A percentile compares a stretch with the other conserved stretches of the same genome.
phyloP scores from a whole-genome alignment of 2,888 invertebrate species.

The Eupithecia subfuscata region DNA sequence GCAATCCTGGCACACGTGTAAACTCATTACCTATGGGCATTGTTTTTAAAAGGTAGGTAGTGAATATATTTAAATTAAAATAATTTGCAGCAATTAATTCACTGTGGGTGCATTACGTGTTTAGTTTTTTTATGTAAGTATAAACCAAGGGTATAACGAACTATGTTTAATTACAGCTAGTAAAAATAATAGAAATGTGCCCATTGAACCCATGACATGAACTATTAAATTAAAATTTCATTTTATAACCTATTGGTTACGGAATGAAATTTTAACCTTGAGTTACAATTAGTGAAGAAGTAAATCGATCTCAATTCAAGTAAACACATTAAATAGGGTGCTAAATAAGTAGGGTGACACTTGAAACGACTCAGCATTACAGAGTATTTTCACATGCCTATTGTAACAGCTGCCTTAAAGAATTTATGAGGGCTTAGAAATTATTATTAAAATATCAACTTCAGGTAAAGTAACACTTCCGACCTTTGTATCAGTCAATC shows the following conservation, averaged over 20 bases:
- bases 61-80: background rate
- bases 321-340: conserved; percentile 20
- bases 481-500: too few species aligned
- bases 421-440: background rate
- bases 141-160: background rate
- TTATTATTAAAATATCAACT: background rate
- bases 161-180: background rate
- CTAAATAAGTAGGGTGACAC: conserved; percentile 23
- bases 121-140: background rate
- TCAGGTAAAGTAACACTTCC: background rate
- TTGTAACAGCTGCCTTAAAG: conserved; percentile 2
- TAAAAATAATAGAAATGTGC: background rate
- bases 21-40: conserved; percentile 19
- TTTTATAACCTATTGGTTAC: too few species aligned
- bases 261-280: background rate
- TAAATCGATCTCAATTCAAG: background rate
- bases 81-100: background rate
- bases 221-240: too few species aligned
- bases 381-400: background rate
- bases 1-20: conserved; percentile 33
- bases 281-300: background rate
- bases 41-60: background rate
- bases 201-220: background rate
- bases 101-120: background rate
- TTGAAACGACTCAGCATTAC: conserved; percentile 17